Conservation (phyloP, 1,140 invertebrate genomes). For the Scaptomyza hsui region DNA sequence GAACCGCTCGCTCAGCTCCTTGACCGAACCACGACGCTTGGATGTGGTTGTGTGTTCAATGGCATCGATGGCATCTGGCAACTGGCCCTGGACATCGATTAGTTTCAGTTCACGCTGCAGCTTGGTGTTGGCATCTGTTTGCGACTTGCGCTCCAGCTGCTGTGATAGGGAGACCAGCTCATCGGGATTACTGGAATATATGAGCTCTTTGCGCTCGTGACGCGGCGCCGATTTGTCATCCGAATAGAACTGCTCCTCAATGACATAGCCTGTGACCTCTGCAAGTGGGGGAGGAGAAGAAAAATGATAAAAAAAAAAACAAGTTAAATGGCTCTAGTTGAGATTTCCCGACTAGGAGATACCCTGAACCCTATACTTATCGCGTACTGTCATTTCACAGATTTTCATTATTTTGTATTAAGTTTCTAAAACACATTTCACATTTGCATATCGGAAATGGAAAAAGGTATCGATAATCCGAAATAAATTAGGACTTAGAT, state of each 20-base stretch:
- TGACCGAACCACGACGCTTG: slow-evolving; percentile 88
- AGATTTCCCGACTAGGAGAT: too few relatives aligned
- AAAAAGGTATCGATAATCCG: too few relatives aligned
- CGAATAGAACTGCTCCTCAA: slow-evolving; percentile 87
- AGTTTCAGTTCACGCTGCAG: slow-evolving; percentile 69
- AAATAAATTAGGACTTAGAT: too few relatives aligned
- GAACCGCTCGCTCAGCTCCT: slow-evolving; percentile 90
- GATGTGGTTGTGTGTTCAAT: slow-evolving; percentile 54
- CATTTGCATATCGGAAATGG: too few relatives aligned
- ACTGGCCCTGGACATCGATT: slow-evolving; percentile 58
- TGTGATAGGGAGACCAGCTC: slow-evolving; percentile 84
- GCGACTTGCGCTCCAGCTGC: slow-evolving; percentile 49
- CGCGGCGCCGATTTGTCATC: slow-evolving; percentile 88
- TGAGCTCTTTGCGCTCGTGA: slow-evolving; percentile 87
- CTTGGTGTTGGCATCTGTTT: slow-evolving; percentile 51
- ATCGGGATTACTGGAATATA: slow-evolving; percentile 87
- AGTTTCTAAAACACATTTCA: neutral
- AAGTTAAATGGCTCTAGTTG: too few relatives aligned
- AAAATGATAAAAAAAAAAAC: too few relatives aligned
- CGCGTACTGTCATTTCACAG: too few relatives aligned
- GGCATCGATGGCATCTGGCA: slow-evolving; percentile 36
- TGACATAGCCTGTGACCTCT: slow-evolving; percentile 88
- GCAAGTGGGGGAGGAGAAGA: neutral
- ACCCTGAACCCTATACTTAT: too few relatives aligned
- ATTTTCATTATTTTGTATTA: too few relatives aligned